Percentiles rank a stretch among this genome's conserved stretches.
Evolutionary conservation across 1,140 invertebrate genomes (phyloP).

Genomic region (Ylistrum balloti): DNA sequence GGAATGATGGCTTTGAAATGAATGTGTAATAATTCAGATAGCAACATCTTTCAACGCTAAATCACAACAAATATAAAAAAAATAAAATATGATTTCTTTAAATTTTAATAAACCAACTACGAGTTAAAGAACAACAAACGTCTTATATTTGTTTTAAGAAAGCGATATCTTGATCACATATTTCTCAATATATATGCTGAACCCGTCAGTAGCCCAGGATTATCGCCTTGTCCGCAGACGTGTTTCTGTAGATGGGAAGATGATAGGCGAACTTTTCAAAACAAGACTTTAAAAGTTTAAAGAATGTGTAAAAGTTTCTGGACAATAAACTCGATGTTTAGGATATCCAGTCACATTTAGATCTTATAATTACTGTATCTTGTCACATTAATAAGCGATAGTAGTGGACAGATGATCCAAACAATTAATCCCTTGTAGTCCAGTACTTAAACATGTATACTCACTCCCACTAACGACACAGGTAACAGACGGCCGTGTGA

Average conservation of each 20-base stretch:
- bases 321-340: neutral
- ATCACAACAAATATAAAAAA: too few species aligned
- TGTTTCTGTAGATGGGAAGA: neutral
- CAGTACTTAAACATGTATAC: neutral
- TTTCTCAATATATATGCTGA: neutral
- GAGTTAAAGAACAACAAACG: too few species aligned
- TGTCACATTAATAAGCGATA: neutral
- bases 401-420: neutral
- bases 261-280: conserved; percentile 18
- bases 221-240: conserved; percentile 8
- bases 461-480: neutral
- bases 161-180: neutral
- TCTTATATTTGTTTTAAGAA: too few species aligned
- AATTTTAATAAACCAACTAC: too few species aligned
- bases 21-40: too few species aligned
- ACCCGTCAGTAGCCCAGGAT: neutral
- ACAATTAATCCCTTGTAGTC: conserved; percentile 40
- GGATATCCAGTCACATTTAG: neutral
- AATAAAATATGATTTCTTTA: too few species aligned
- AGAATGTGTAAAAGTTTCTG: neutral
- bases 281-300: conserved; percentile 2
- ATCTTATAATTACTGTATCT: conserved; percentile 36
- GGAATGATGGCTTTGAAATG: too few species aligned
- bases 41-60: too few species aligned
- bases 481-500: too few species aligned